Evolutionary conservation across 2,797 vertebrate genomes (phyloP).

Genomic region (Hafferia zeledoni): DNA sequence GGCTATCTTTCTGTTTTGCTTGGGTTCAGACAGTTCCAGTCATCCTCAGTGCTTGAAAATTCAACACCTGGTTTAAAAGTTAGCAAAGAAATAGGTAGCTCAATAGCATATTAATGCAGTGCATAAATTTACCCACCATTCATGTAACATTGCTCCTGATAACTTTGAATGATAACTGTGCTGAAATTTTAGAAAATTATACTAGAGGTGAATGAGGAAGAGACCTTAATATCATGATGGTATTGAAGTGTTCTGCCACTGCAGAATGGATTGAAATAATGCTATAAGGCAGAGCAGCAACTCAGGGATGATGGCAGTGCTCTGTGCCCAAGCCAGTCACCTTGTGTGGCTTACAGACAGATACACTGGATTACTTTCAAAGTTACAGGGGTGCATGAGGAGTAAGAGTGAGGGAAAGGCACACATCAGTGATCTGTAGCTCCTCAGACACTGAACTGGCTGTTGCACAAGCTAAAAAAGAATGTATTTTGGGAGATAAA

Average conservation of each 20-base stretch:
- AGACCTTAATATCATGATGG: neutral
- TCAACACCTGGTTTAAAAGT: neutral
- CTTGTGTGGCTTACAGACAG: neutral
- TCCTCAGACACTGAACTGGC: neutral
- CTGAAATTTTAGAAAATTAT: neutral
- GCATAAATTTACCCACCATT: neutral
- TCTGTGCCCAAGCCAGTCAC: neutral
- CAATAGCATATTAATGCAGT: neutral
- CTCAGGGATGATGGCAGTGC: neutral
- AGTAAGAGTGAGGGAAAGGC: neutral
- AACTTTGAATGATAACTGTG: neutral
- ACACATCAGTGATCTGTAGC: fast-evolving
- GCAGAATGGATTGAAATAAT: neutral
- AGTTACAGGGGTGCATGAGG: neutral
- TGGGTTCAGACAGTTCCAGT: neutral
- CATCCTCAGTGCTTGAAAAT: neutral
- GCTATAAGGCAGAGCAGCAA: neutral
- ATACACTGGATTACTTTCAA: neutral
- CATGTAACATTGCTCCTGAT: neutral
- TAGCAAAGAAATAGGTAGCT: neutral
- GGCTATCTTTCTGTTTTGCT: neutral
- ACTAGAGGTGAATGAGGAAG: neutral
- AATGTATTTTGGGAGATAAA: neutral
- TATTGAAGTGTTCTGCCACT: neutral
- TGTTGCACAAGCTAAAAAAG: neutral